Evolutionary conservation across 2,888 invertebrate genomes (phyloP), one percentile per base, ranked within the genome.

Genomic region (Lithophane semibrunnea): DNA sequence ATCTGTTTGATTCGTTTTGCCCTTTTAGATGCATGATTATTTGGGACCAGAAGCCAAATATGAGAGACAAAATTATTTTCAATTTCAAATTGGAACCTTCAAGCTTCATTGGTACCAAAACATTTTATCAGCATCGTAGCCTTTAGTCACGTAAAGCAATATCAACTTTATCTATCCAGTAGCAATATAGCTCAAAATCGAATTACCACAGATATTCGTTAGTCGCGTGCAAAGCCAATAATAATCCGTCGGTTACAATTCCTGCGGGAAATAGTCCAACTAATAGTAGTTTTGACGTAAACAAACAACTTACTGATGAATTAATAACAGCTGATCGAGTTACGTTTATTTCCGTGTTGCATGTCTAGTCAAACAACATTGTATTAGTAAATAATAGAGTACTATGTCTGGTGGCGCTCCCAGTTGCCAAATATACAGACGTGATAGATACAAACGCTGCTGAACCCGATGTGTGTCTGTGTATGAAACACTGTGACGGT

Each of bases 291-390:
- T 56, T 75, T 60, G 16, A 67, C 18, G 54, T 75, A 75, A 84
- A 85, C 78, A 86, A 74, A 83, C 83, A 66, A 69, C 60, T 66
- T 56, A 78, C 79, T 83, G 56, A 72, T 82, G 64, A 80, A 79
- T 80, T 82, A 47, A 63, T 52, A 68, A 73, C 64, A 78, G 78
- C 72, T 73, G 75, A 71, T 79, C 37, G 44, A 61, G 64, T 77
- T 67, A 75, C 70, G 64, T 82, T 56, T 65, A 65, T 77, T 77
- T 86, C 73, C 77, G 66, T 44, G 64, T 76, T 66, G 58, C 72
- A 72, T 68, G 63, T 74, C 44, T 65, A 54, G 21, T 29, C 49
- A 1, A 37, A 68, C 29, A 37, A 37, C 21, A 60, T 60, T 56
- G 24, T 79, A 42, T 52, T 71, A 37, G 70, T 77, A 83, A 81